Evolutionary conservation across 2,113 vertebrate genomes (phyloP), one percentile per base, ranked within the genome.

Genomic region (Cynopterus brachyotis): DNA sequence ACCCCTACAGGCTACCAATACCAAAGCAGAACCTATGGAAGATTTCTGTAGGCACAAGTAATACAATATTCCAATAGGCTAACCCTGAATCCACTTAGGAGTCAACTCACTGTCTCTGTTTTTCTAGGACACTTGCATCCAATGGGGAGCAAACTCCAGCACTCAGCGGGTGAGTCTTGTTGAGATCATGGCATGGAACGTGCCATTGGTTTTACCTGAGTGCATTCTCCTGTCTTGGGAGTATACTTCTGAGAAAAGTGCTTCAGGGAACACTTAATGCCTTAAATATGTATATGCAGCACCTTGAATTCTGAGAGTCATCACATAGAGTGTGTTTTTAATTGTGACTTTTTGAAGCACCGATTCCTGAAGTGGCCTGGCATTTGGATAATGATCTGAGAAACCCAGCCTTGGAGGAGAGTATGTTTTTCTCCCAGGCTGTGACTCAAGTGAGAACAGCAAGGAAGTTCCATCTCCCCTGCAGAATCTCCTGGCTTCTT

Each of bases 401-500:
- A 88, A 94, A 83, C 53, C 35, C 45, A 89, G 45, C 3, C 78
- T 69, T 67, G 30, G 12, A 90, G 59, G 35, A 76, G 30, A 89
- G 84, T 15, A 85, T 13, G 53, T 89, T 95, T 96, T 96, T 82
- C 72, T 89, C 72, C 45, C 32, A 73, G 89, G 37, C n/a, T 73
- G 47, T 70, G 57, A 72, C 82, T 96, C 86, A 81, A 32, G 7
- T 72, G 32, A 85, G 45, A 40, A 76, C 12, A 62, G 20, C 69
- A 87, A 69, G 55, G 28, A 94, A 89, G 62, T 84, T 89, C 50
- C 50, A 66, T 75, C 53, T 64, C 67, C 47, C 89, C 84, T n/a
- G 24, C 89, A 79, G 69, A 45, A 30, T 70, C 62, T 79, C 57
- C 57, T 30, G 60, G 69, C 10, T 73, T 87, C 90, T 83, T 66